Evolutionary conservation across 2,797 vertebrate species (phyloP), one percentile per base, ranked within the genome.

Genomic region (Triplophysa yarkandensis): DNA sequence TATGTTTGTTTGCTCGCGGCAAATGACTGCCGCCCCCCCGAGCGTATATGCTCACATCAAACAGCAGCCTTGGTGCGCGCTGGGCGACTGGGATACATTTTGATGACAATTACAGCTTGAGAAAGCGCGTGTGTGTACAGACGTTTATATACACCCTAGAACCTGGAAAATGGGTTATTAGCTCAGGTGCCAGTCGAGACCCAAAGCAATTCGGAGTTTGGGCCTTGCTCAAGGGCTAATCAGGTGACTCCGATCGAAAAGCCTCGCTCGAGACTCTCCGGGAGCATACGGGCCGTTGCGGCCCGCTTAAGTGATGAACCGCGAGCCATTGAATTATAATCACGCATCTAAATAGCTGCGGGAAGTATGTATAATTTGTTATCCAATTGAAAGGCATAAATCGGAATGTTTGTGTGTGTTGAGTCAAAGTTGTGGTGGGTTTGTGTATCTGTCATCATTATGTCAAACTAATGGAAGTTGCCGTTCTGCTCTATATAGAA

Each of bases 31-130:
- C 25, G 9, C 71, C 71, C 71, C n/a, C 70, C 58, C 17, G 58
- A 64, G 60, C 23, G 34, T 36, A 41, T 54, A 64, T 9, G n/a
- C 44, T 73, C 48, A 43, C 36, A 73, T 65, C 71, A 65, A 73
- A 64, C 36, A 43, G 46, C 34, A 41, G 36, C 36, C 46, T n/a
- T 1, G 13, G n/a, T 23, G 19, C 55, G n/a, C 28, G 0, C 44
- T 50, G 57, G 69, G 21, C 21, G 7, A 25, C 36, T 34, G 71
- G 61, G 62, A 30, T 34, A n/a, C 28, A 34, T 74, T 65, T 30
- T 57, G 71, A 44, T 74, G 36, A 74, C 71, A 65, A 57, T 74
- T 74, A 65, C 36, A 34, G 52, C 67, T 57, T 74, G 62, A 65
- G 30, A 65, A 58, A 44, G 71, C 17, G 2, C 19, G 19, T 23